phyloP scores from a whole-genome alignment of 2,113 vertebrate species.

The Daubentonia madagascariensis region DNA sequence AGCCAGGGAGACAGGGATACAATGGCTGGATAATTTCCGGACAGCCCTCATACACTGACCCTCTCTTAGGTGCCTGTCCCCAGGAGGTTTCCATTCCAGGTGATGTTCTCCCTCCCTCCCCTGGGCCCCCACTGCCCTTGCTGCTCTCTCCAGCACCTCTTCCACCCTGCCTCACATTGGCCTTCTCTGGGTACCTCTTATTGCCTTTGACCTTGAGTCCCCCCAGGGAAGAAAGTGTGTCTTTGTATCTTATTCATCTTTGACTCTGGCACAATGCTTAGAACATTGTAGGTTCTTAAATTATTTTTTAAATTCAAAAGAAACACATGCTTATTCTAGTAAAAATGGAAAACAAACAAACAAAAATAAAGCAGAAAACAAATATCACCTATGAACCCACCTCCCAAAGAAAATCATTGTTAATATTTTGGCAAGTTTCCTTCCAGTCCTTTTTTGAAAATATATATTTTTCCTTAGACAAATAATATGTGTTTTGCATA shows the following conservation, averaged over 20 bases:
- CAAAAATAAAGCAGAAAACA: neutral
- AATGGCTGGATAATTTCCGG: no score
- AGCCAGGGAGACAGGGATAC: no score
- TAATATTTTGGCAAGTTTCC: neutral
- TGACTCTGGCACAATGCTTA: neutral
- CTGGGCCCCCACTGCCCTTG: no score
- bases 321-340: neutral
- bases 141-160: neutral
- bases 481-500: neutral
- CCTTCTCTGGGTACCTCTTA: neutral
- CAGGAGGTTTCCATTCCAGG: neutral
- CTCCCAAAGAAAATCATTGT: neutral
- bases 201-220: neutral
- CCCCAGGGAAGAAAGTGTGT: neutral
- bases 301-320: neutral
- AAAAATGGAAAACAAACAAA: neutral
- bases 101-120: neutral
- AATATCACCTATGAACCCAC: neutral
- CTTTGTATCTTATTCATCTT: neutral
- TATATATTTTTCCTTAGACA: neutral
- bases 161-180: fast-evolving
- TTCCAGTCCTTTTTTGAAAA: neutral
- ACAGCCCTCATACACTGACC: neutral
- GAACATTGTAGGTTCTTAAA: neutral
- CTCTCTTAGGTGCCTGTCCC: neutral